Conservation (phyloP, 2,113 vertebrate genomes). For the Oreochromis spilurus region DNA sequence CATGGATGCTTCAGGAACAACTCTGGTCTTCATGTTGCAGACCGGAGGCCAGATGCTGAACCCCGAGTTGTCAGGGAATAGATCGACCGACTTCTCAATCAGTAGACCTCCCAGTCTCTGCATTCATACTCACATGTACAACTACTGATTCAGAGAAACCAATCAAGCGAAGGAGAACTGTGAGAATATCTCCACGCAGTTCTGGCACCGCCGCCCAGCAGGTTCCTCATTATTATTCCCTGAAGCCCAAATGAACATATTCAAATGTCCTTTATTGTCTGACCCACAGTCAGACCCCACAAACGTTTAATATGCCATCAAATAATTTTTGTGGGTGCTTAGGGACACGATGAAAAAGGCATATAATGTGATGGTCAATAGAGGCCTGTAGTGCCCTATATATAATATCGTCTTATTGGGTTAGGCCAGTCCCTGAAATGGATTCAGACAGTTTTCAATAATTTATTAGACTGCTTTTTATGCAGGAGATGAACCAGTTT, state of each 20-base stretch:
- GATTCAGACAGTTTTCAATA: slow-evolving; percentile 1
- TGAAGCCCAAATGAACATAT: background rate
- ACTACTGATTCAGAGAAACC: background rate
- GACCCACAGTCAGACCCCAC: background rate
- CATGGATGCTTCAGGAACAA: background rate
- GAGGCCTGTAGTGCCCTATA: background rate
- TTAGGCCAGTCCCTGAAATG: background rate
- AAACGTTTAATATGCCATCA: background rate
- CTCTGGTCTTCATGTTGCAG: background rate
- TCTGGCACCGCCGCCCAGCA: background rate
- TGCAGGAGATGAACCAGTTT: background rate
- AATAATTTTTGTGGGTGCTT: background rate
- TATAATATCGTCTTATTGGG: background rate
- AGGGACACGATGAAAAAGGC: background rate
- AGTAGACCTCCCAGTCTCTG: background rate
- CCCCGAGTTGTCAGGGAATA: background rate
- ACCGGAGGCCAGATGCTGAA: too few species aligned
- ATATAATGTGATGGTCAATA: background rate
- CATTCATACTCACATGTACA: background rate
- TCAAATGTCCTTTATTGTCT: background rate
- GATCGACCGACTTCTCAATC: background rate
- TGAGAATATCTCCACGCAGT: background rate
- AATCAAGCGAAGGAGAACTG: background rate
- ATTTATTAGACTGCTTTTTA: background rate
- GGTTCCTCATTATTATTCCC: background rate